Evolutionary conservation across 2,113 vertebrate species (phyloP).

Genomic region (Syngnathus scovelli): DNA sequence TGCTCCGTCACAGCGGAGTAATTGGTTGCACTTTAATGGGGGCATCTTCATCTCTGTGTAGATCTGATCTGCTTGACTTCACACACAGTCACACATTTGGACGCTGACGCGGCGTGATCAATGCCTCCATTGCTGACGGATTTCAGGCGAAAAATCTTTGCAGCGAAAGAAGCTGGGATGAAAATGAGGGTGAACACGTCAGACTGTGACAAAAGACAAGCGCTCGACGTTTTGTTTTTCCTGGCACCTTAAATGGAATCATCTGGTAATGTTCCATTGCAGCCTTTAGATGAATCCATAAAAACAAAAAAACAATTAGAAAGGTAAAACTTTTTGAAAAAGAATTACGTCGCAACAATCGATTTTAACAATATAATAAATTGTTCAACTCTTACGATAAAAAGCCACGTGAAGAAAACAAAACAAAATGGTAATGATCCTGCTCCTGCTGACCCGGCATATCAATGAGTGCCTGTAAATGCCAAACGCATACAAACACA

Average conservation of each 20-base stretch:
- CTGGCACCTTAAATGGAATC: background rate
- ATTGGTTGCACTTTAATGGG: conserved; percentile 53
- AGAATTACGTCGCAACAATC: too few relatives aligned
- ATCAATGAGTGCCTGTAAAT: background rate
- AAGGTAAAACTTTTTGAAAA: too few relatives aligned
- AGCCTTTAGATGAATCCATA: background rate
- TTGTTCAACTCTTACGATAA: background rate
- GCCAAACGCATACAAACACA: conserved; percentile 1
- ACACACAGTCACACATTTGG: conserved; percentile 13
- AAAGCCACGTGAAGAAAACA: background rate
- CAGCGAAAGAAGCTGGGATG: background rate
- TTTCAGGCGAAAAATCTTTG: conserved; percentile 34
- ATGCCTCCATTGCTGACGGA: conserved; percentile 32
- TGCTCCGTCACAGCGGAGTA: conserved; percentile 55
- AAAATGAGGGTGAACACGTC: conserved; percentile 15
- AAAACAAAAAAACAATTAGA: background rate
- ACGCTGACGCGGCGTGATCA: conserved; percentile 30
- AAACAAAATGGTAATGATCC: background rate
- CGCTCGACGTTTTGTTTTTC: conserved; percentile 9
- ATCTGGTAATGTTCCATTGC: background rate
- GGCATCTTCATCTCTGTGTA: conserved; percentile 31
- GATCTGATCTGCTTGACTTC: conserved; percentile 37
- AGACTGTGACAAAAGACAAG: conserved; percentile 26
- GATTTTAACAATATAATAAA: background rate
- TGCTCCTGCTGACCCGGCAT: background rate